Evolutionary conservation across 2,888 invertebrate genomes (phyloP).

Genomic region (Achlya flavicornis): DNA sequence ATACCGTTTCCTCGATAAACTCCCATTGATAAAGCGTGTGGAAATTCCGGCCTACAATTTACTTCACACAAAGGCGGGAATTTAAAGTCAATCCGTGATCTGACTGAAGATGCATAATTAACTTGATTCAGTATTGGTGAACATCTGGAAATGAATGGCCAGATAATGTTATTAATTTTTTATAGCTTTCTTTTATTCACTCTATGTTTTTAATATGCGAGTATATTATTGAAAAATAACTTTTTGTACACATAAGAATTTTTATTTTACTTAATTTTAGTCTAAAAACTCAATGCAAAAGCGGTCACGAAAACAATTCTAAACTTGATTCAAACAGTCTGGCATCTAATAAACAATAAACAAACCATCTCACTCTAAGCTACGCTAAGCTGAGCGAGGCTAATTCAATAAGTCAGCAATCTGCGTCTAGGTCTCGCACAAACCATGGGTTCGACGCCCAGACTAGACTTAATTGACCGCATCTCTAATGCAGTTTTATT

Average conservation of each 20-base stretch:
- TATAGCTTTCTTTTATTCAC: neutral
- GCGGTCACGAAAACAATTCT: neutral
- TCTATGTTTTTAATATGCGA: too few species aligned
- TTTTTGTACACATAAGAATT: too few species aligned
- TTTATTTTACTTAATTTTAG: too few species aligned
- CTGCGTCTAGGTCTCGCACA: slow-evolving; percentile 11
- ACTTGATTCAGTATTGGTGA: neutral
- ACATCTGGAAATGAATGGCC: neutral
- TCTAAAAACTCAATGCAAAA: neutral
- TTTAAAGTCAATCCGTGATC: slow-evolving; percentile 14
- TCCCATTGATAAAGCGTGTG: slow-evolving; percentile 12
- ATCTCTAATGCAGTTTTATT: slow-evolving; percentile 25
- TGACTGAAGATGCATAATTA: slow-evolving; percentile 11
- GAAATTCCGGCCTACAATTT: slow-evolving; percentile 9
- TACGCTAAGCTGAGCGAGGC: slow-evolving; percentile 1
- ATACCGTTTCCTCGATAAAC: slow-evolving; percentile 5
- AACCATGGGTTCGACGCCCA: slow-evolving; percentile 12
- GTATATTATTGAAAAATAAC: too few species aligned
- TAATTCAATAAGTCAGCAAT: slow-evolving; percentile 19
- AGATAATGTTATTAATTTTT: slow-evolving; percentile 6
- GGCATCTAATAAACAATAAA: slow-evolving; percentile 6
- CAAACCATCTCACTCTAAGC: slow-evolving; percentile 3
- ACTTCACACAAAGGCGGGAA: slow-evolving; percentile 10
- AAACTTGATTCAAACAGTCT: neutral
- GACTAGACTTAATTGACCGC: slow-evolving; percentile 19